Base-by-base conservation (phyloP, 2,888 invertebrate genomes). In the Notodonta ziczac region DNA sequence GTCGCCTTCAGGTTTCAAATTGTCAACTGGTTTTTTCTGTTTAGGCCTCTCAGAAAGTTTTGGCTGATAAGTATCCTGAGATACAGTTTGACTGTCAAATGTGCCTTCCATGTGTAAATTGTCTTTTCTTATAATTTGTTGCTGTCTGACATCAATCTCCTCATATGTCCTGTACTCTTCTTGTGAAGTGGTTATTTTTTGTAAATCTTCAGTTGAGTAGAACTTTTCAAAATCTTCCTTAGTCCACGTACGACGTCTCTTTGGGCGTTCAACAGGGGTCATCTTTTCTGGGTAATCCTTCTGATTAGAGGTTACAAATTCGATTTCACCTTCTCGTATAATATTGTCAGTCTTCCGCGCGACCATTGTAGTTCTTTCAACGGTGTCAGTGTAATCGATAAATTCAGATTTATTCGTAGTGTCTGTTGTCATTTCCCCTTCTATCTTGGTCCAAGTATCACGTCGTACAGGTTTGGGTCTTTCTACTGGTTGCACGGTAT, bases 401-500 rank as follows among this genome's bases (percentile, higher is more conserved):
- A 94, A 96, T 86, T 96, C 96, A 0, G 95, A 94, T 82, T 94
- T 93, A 58, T 91, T 94, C 16, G 96, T 96, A 5, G 96, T 96
- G 74, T 96, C 96, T 52, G 95, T 95, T 53, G 87, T 94, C 86
- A 97, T 95, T 61, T 97, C 96, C 42, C 96, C 97, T 87, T 96
- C 96, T 54, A 96, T 90, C 85, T 97, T 97, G 0, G 97, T 97
- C 94, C 95, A 97, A 1, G 97, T 97, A 77, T 97, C 96, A 59
- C 97, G 94, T 72, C 97, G 93, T 56, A 96, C 95, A 63, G 95
- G 94, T 77, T 91, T 94, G 53, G 95, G 94, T 76, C 96, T 90
- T 84, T 96, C 96, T 7, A 94, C 92, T 67, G 95, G 94, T 83
- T 95, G 95, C n/a, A 95, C 95, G 69, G 96, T 96, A 84, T 95